phyloP scores from a whole-genome alignment of 2,113 vertebrate genomes.

The Atlantisia rogersi region DNA sequence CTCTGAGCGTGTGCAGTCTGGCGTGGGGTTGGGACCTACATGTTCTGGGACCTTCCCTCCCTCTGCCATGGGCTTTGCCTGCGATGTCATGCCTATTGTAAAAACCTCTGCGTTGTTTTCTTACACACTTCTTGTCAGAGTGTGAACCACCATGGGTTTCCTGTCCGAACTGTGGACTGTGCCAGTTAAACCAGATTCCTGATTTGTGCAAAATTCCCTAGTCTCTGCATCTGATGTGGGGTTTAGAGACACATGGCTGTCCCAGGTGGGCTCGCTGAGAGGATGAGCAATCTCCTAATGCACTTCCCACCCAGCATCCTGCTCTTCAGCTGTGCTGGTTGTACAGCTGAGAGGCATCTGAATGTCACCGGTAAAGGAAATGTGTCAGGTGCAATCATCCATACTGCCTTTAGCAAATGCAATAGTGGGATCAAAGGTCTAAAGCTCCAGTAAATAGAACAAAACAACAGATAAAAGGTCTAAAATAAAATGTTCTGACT shows the following conservation, averaged over 20 bases:
- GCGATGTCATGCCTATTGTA: neutral
- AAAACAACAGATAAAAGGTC: neutral
- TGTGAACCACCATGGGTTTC: neutral
- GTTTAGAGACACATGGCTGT: neutral
- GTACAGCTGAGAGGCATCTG: neutral
- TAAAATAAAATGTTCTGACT: neutral
- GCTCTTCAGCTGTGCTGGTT: neutral
- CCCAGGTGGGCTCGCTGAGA: neutral
- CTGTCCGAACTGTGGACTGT: neutral
- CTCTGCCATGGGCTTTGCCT: neutral
- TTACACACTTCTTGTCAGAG: neutral
- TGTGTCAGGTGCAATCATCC: neutral
- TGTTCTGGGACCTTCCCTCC: neutral
- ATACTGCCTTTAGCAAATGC: neutral
- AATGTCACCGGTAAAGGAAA: neutral
- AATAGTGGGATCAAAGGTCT: neutral
- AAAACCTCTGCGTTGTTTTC: neutral
- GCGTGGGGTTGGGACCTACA: fast-evolving
- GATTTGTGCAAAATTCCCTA: neutral
- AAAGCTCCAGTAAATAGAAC: neutral
- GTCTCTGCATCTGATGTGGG: neutral
- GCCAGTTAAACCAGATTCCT: neutral
- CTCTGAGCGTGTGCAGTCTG: neutral
- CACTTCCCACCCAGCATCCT: neutral
- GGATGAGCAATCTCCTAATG: constrained; percentile 16